phyloP scores from a whole-genome alignment of 2,797 vertebrate genomes.

The Pachyuromys duprasi region DNA sequence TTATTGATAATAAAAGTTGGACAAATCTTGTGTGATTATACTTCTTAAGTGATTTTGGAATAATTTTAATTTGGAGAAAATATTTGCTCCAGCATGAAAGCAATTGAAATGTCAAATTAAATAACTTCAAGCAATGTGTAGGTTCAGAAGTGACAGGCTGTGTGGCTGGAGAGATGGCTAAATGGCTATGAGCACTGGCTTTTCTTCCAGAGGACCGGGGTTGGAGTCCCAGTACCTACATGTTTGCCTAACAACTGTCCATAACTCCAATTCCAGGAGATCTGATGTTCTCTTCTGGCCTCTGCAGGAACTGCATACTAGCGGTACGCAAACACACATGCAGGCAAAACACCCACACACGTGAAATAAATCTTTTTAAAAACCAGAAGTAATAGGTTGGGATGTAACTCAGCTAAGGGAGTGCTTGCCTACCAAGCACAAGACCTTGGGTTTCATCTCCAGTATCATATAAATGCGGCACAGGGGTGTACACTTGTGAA shows the following conservation, averaged over 20 bases:
- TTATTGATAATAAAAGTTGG: background rate
- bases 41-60: background rate
- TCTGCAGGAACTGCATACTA: background rate
- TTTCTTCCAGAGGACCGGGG: background rate
- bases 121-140: slow-evolving; percentile 25
- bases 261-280: background rate
- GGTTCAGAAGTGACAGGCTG: background rate
- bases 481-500: background rate
- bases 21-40: background rate
- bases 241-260: background rate
- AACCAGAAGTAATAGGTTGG: background rate
- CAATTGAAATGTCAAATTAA: background rate
- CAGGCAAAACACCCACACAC: background rate
- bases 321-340: background rate
- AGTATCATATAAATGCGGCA: background rate
- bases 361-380: background rate
- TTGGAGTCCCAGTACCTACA: background rate
- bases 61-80: background rate
- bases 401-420: background rate
- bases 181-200: background rate
- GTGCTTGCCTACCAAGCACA: background rate
- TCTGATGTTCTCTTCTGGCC: background rate
- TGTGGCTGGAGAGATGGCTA: background rate
- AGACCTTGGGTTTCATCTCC: background rate
- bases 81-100: background rate